Percentiles rank a stretch among this genome's conserved stretches.
These are phyloP conservation scores for Crossaster papposus DNA, from an alignment of 53 echinoderm and acorn worm species.

Conservation along the genomic window DNA sequence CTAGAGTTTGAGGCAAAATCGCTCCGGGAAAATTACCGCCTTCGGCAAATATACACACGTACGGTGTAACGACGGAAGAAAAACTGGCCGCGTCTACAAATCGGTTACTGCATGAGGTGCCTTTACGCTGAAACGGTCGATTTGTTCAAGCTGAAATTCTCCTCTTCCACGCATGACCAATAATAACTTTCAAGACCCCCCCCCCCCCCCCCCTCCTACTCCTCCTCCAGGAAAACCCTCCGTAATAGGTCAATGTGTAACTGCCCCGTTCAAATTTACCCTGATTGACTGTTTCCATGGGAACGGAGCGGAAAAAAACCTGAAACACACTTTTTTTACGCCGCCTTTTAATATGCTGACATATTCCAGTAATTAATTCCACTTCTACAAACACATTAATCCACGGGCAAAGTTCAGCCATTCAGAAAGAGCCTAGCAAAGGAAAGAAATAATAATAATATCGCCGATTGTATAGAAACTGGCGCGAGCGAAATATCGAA, in stretches of 20 bases:
- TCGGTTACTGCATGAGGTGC: slow-evolving; percentile 41
- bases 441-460: background rate
- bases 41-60: background rate
- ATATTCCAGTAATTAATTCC: slow-evolving; percentile 49
- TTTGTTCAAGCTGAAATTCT: slow-evolving; percentile 37
- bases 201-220: background rate
- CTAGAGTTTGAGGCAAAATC: slow-evolving; percentile 40
- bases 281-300: slow-evolving; percentile 61
- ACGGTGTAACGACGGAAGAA: background rate
- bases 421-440: background rate
- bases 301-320: slow-evolving; percentile 34
- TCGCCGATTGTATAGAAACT: background rate
- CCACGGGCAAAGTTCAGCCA: slow-evolving; percentile 38
- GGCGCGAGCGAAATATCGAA: background rate
- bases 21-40: slow-evolving; percentile 14
- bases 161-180: background rate
- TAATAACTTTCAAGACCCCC: background rate
- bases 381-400: slow-evolving; percentile 36
- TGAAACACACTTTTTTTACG: slow-evolving; percentile 19
- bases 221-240: background rate
- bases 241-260: slow-evolving; percentile 2
- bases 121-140: slow-evolving; percentile 48
- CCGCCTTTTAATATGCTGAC: slow-evolving; percentile 21
- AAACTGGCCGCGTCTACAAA: slow-evolving; percentile 31
- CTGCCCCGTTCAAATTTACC: background rate